A percentile compares a stretch with the other conserved stretches of the same genome.
Evolutionary conservation across 2,797 vertebrate species (phyloP).

Genomic region (Galaxias olidus): DNA sequence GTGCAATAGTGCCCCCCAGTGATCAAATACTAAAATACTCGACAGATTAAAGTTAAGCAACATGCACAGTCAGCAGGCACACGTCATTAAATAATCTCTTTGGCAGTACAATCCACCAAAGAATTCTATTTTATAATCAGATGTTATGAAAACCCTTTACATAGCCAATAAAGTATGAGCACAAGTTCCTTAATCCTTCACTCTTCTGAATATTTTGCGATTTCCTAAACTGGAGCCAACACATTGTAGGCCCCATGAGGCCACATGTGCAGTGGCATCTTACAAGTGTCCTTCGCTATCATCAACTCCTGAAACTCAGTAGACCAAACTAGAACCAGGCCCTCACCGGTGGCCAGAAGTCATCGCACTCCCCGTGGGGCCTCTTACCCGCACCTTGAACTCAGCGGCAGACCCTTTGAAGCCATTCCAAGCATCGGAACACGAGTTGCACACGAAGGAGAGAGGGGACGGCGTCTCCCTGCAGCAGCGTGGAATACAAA

Average conservation of each 20-base stretch:
- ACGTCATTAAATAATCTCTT: too few relatives aligned
- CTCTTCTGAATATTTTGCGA: too few relatives aligned
- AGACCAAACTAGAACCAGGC: constrained; percentile 68
- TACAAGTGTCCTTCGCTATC: constrained; percentile 41
- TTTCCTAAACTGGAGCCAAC: too few relatives aligned
- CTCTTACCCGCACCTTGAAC: constrained; percentile 65
- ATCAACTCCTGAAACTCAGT: constrained; percentile 53
- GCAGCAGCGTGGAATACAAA: constrained; percentile 60
- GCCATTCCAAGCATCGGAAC: constrained; percentile 74
- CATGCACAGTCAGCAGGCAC: too few relatives aligned
- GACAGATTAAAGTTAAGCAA: background rate
- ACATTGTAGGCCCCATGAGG: too few relatives aligned
- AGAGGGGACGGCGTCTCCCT: constrained; percentile 37
- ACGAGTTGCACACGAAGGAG: constrained; percentile 54
- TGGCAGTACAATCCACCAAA: too few relatives aligned
- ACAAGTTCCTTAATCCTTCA: too few relatives aligned
- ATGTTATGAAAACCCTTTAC: too few relatives aligned
- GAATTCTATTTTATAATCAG: too few relatives aligned
- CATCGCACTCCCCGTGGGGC: constrained; percentile 50
- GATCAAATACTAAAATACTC: constrained; percentile 24
- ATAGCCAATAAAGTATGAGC: too few relatives aligned
- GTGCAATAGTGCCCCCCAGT: constrained; percentile 59
- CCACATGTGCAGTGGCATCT: constrained; percentile 27
- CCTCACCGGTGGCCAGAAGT: constrained; percentile 33
- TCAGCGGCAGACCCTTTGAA: constrained; percentile 59